These are phyloP conservation scores for Sinopyrophorus schimmeli DNA, from an alignment of 2,888 invertebrate species.

Conservation along the genomic window DNA sequence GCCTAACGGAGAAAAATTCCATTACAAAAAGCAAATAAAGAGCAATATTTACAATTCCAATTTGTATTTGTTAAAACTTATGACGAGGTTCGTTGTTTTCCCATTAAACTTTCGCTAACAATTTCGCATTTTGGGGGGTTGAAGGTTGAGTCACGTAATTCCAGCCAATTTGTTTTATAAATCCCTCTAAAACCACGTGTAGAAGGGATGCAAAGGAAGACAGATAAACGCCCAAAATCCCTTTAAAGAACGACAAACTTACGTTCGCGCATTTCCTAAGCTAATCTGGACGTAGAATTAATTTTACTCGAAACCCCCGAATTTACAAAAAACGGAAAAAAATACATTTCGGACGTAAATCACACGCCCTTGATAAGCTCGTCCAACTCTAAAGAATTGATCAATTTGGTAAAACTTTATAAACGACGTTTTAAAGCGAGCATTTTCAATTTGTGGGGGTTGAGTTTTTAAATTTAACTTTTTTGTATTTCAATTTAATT, in stretches of 20 bases:
- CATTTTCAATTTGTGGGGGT: too few relatives aligned
- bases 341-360: too few relatives aligned
- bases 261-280: conserved; percentile 1
- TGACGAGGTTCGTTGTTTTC: conserved; percentile 15
- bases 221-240: conserved; percentile 16
- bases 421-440: too few relatives aligned
- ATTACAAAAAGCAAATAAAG: neutral
- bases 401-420: too few relatives aligned
- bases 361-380: too few relatives aligned
- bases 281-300: too few relatives aligned
- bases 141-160: conserved; percentile 19
- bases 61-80: conserved; percentile 13
- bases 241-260: neutral
- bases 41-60: neutral
- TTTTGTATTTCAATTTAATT: too few relatives aligned
- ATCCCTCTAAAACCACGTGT: conserved; percentile 24
- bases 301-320: too few relatives aligned
- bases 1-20: too few relatives aligned
- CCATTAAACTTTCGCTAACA: conserved; percentile 13
- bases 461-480: too few relatives aligned
- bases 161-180: conserved; percentile 26
- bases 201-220: conserved; percentile 19
- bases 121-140: conserved; percentile 3
- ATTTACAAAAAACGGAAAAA: too few relatives aligned
- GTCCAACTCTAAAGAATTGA: too few relatives aligned